Evolutionary conservation across 1,140 invertebrate genomes (phyloP), one percentile per base, ranked within the genome.

Genomic region (Gerris buenoi): DNA sequence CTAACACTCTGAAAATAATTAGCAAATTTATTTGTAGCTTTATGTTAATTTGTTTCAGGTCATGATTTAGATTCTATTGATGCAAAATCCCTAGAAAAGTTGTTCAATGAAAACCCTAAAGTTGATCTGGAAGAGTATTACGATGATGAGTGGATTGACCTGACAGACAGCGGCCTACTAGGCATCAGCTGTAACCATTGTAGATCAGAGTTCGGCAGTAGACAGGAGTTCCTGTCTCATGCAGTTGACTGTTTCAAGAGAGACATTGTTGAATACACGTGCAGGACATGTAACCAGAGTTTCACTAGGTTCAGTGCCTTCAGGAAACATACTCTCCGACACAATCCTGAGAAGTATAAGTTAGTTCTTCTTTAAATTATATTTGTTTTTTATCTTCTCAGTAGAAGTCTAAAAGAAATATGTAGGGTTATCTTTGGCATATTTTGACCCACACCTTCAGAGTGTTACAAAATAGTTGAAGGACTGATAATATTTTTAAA

Each of bases 11-110:
- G n/a, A n/a, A n/a, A n/a, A n/a, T n/a, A n/a, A n/a, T n/a, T n/a
- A n/a, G n/a, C n/a, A n/a, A n/a, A n/a, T n/a, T n/a, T n/a, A n/a
- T n/a, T n/a, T n/a, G n/a, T n/a, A n/a, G n/a, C n/a, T n/a, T n/a
- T n/a, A n/a, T n/a, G n/a, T n/a, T 56, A 22, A 25, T 13, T 60
- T 60, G 5, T 60, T 60, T 60, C 58, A 60, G 58, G 58, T 22
- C 5, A 60, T 5, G 58, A 60, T 22, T 60, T 60, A 60, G 58
- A 60, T 60, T 60, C 58, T 3, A 60, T 60, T 60, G 58, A 60
- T 60, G 58, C 23, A 14, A 60, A 60, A 15, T 60, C 58, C 3
- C 23, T 60, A 3, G n/a, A 56, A 56, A 56, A n/a, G 10, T n/a
- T 56, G 46, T 56, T 56, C n/a, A 13, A 56, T n/a, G 46, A 56